A percentile compares a stretch with the other conserved stretches of the same genome.
These are phyloP conservation scores for Apus apus DNA, from an alignment of 2,113 vertebrate genomes.

Conservation along the genomic window DNA sequence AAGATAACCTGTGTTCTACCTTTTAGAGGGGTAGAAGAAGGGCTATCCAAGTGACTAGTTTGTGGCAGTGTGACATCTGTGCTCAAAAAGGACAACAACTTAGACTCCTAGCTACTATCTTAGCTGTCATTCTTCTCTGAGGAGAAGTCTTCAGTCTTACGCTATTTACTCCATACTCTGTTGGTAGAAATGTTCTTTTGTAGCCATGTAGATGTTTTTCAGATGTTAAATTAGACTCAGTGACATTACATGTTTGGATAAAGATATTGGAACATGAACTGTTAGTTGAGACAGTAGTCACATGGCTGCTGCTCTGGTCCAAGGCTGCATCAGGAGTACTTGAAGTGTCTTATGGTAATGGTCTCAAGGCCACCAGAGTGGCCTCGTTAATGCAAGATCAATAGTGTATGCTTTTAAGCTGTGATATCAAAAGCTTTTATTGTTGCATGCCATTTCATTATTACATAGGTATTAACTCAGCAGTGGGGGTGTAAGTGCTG, in stretches of 20 bases:
- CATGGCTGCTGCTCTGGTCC: neutral
- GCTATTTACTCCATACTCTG: neutral
- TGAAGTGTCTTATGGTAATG: neutral
- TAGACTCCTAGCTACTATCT: neutral
- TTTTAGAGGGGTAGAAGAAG: neutral
- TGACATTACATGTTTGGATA: neutral
- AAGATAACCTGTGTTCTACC: neutral
- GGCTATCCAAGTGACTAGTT: neutral
- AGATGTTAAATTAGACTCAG: neutral
- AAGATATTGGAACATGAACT: neutral
- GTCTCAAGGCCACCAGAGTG: neutral
- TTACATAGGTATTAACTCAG: neutral
- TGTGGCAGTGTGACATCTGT: rapidly evolving
- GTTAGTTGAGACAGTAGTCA: neutral
- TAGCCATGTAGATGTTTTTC: neutral
- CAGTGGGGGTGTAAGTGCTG: neutral
- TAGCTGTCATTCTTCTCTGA: neutral
- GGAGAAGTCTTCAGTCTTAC: neutral
- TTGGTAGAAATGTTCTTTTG: neutral
- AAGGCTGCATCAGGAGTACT: neutral
- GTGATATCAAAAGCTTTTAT: neutral
- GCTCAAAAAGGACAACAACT: neutral
- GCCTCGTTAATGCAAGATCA: neutral
- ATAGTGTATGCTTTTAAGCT: neutral
- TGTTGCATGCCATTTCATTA: neutral